Evolutionary conservation across 2,797 vertebrate species (phyloP), one percentile per base, ranked within the genome.

Genomic region (Aselliscus stoliczkanus): DNA sequence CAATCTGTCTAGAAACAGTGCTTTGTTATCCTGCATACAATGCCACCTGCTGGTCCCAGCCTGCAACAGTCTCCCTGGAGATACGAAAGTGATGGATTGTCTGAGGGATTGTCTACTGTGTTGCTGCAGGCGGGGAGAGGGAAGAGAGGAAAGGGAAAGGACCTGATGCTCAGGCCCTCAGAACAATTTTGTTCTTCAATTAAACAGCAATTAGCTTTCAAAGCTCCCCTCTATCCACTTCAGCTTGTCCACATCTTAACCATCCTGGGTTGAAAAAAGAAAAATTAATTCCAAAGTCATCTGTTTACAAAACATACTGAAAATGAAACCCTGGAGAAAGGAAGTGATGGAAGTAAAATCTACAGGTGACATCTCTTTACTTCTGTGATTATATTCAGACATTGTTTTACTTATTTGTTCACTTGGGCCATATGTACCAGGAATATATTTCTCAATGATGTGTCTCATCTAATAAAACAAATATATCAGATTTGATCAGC

Each of bases 1-100:
- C 69, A 14, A 7, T 27, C 44, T 29, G 3, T 62, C 83, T 58
- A 83, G 96, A 95, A 94, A 80, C 1, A 69, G 90, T 0, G 52
- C 93, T 94, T 95, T 96, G 96, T 97, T 93, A 64, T 20, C 47
- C 21, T 0, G 34, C 21, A 50, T 7, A 94, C 90, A 95, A 93
- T 72, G 95, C 58, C 14, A 1, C 21, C 91, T 81, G 88, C 84
- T 93, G 83, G 85, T 64, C 42, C 81, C 60, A 44, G 42, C 67
- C 81, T 31, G 34, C 18, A 20, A 52, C 75, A 58, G 75, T 60
- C 34, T 29, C 69, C 72, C 54, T 81, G 6, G 29, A 64, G 67
- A 85, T 4, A 23, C 64, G 90, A 54, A 81, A 94, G 52, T 3
- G 67, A 31, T 17, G 9, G 42, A 56, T 67, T 96, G 95, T 93